Base-by-base conservation (phyloP, 2,888 invertebrate genomes). In the Drosophila suboccidentalis region DNA sequence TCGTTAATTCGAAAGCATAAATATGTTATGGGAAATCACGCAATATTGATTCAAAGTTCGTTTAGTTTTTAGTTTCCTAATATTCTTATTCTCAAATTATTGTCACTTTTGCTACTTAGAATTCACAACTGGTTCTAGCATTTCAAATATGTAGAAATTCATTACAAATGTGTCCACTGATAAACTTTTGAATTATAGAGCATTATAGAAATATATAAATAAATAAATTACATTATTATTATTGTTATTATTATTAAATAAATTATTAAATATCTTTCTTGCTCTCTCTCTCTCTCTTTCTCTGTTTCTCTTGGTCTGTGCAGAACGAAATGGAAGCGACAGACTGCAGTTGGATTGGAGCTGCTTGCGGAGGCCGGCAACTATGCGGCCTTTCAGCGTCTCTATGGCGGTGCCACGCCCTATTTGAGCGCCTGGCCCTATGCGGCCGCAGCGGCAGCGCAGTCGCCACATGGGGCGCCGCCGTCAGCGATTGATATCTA, bases 311-410 rank as follows among this genome's bases (percentile, higher is more conserved):
- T 43, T 17, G 43, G 6, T 32, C 15, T 17, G 3, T 36, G 91
- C 94, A 94, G 94, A 95, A 99, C 99, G 92, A 99, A 99, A 94
- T 99, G 99, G 99, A 99, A 99, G 93, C 95, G 99, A 4, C 99
- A 99, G 93, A 98, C 99, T 17, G 98, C 99, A 0, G 99, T 99
- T 3, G 99, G 99, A 0, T 93, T 99, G 82, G 99, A 99, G 92
- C 95, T 99, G 50, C 94, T 99, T 61, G 98, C 98, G 5, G 99
- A 99, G 93, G 98, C 99, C 0, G 98, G 98, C 19, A 99, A 99
- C 94, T 98, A 98, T 93, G 98, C 98, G 3, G 99, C 99, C 11
- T 97, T 99, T 91, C 99, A 99, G 94, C 95, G 99, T 75, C 94
- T 99, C 76, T 98, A 97, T 93, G 97, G 97, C 32, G 90, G 87